Evolutionary conservation across 35 echinoderm and acorn worm species (phyloP), one percentile per base, ranked within the genome.

Genomic region (Apostichopus californicus): DNA sequence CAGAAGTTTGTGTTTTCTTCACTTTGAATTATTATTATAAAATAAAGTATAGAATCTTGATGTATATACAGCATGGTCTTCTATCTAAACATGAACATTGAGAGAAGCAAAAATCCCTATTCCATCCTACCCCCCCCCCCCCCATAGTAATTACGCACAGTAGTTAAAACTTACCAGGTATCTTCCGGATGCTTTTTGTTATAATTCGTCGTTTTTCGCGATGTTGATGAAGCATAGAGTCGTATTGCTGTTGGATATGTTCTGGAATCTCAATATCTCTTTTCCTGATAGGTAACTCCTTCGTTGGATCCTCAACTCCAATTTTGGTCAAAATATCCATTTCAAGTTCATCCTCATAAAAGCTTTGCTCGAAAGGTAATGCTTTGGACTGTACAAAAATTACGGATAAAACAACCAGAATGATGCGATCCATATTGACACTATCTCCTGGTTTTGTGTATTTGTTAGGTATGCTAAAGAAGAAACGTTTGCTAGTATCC

Each of bases 161-260:
- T 3, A 46, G 34, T 46, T 46, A 46, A 54, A 63, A 60, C n/a
- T 95, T 92, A 98, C 96, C 96, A 87, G 88, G 88, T 82, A 95
- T 98, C 72, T 98, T 91, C n/a, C 90, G 94, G 59, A 98, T 92
- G 72, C 94, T 92, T 81, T 95, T 95, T 5, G 94, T 87, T 21
- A 98, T 93, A 54, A 81, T 81, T 66, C 65, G 80, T 8, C 94
- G 83, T 61, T 77, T 83, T 56, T 90, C 73, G 8, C 94, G 80
- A 65, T 98, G 96, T 22, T 93, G 70, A 55, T 75, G 92, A 6
- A 93, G 92, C 80, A 98, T 72, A 22, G 94, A 93, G 56, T 86
- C 80, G 83, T 98, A 98, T 64, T 92, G 65, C 54, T 68, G 25
- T 7, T 82, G 75, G 54, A 98, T 88, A 87, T 98, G 73, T 18